Evolutionary conservation across 1,140 invertebrate genomes (phyloP).

Genomic region (Leptinotarsa lineolata): DNA sequence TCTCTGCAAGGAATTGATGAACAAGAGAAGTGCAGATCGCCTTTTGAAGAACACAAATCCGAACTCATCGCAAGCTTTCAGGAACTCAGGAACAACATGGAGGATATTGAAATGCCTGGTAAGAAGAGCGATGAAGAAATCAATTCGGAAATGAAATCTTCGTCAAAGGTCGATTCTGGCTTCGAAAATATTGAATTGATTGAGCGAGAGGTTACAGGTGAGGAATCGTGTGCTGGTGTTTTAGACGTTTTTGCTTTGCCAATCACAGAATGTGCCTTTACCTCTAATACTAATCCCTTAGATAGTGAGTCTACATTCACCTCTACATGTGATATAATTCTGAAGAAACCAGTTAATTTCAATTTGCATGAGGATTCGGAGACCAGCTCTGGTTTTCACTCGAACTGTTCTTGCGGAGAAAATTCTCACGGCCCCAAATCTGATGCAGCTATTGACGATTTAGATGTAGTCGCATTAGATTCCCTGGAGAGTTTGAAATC

Average conservation of each 20-base stretch:
- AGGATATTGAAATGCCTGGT: conserved; percentile 34
- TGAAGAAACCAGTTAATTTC: conserved; percentile 16
- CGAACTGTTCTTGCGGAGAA: conserved; percentile 24
- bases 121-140: conserved; percentile 20
- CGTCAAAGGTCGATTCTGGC: conserved; percentile 24
- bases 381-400: conserved; percentile 31
- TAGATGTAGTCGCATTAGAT: conserved; percentile 36
- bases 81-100: conserved; percentile 45
- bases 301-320: conserved; percentile 5
- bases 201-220: conserved; percentile 39
- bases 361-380: conserved; percentile 11
- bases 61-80: conserved; percentile 48
- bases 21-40: conserved; percentile 38
- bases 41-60: conserved; percentile 48
- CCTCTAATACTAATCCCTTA: conserved; percentile 24
- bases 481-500: conserved; percentile 49
- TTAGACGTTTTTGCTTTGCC: conserved; percentile 34
- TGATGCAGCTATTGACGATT: conserved; percentile 34
- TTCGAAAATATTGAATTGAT: conserved; percentile 31
- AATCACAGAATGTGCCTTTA: conserved; percentile 25
- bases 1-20: conserved; percentile 17
- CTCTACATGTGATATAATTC: conserved; percentile 31
- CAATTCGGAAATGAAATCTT: neutral
- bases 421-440: conserved; percentile 17
- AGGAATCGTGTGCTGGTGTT: conserved; percentile 32